Percentiles rank a stretch among this genome's conserved stretches.
These are phyloP conservation scores for Meteorus colon DNA, from an alignment of 2,888 invertebrate species.

Conservation along the genomic window DNA sequence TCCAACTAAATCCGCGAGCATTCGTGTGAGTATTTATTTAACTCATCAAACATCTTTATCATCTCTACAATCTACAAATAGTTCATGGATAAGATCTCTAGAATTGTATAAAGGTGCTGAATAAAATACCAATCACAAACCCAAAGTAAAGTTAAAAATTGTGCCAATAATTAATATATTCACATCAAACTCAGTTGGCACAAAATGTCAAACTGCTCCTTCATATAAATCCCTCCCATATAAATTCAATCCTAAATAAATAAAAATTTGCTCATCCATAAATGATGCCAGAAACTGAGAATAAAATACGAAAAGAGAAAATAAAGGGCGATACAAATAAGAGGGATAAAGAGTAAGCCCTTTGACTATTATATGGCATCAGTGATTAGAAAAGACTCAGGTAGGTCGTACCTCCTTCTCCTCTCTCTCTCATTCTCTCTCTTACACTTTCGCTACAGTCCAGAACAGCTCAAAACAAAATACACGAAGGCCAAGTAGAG, in stretches of 20 bases:
- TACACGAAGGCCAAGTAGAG: conserved; percentile 36
- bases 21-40: background rate
- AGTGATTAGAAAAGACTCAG: conserved; percentile 35
- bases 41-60: background rate
- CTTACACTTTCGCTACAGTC: conserved; percentile 27
- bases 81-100: background rate
- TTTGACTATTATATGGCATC: background rate
- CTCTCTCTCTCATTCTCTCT: conserved; percentile 9
- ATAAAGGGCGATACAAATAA: background rate
- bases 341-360: conserved; percentile 2
- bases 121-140: background rate
- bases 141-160: too few species aligned
- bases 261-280: too few species aligned
- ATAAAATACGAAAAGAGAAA: background rate
- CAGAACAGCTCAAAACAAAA: conserved; percentile 32
- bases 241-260: too few species aligned
- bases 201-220: too few species aligned
- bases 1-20: background rate
- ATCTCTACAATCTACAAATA: background rate
- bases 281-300: background rate
- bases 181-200: too few species aligned
- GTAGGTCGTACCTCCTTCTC: conserved; percentile 11
- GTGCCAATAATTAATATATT: too few species aligned
- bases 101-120: background rate
- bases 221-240: too few species aligned